A percentile compares a stretch with the other conserved stretches of the same genome.
Conservation (phyloP, 2,797 vertebrate species). For the Sorex maritimensis region DNA sequence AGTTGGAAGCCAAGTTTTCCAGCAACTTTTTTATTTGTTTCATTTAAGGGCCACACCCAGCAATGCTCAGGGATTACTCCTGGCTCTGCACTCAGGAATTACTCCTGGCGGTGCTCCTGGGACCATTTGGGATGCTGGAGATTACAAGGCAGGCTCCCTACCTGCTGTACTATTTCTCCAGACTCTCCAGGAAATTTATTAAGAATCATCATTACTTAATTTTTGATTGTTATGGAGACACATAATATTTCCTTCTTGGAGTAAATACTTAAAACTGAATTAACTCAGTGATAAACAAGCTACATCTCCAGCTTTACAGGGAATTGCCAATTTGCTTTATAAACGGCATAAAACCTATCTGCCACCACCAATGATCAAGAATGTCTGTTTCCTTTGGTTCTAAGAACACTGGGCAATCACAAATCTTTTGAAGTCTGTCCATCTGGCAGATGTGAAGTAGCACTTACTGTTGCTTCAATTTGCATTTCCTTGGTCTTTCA, state of each 20-base stretch:
- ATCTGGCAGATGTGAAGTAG: not conserved
- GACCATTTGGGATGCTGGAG: no score
- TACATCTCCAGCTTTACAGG: not conserved
- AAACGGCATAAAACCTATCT: not conserved
- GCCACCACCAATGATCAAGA: not conserved
- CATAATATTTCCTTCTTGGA: constrained; percentile 19
- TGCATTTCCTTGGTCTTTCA: not conserved
- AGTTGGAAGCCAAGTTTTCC: not conserved
- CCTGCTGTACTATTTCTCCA: no score
- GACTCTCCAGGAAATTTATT: no score
- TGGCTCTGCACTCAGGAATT: no score
- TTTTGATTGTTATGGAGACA: not conserved
- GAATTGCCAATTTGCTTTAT: not conserved
- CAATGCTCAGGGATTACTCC: no score
- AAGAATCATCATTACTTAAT: not conserved
- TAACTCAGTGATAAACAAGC: not conserved
- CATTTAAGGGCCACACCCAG: no score
- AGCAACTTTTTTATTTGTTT: not conserved
- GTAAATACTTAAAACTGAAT: constrained; percentile 7
- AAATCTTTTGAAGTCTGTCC: not conserved
- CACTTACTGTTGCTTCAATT: not conserved
- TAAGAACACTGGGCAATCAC: not conserved
- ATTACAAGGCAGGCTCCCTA: no score
- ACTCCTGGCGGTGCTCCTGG: no score
- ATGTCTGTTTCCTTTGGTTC: not conserved